These are phyloP conservation scores for Blennius ocellaris DNA, from an alignment of 2,113 vertebrate genomes.

Conservation along the genomic window DNA sequence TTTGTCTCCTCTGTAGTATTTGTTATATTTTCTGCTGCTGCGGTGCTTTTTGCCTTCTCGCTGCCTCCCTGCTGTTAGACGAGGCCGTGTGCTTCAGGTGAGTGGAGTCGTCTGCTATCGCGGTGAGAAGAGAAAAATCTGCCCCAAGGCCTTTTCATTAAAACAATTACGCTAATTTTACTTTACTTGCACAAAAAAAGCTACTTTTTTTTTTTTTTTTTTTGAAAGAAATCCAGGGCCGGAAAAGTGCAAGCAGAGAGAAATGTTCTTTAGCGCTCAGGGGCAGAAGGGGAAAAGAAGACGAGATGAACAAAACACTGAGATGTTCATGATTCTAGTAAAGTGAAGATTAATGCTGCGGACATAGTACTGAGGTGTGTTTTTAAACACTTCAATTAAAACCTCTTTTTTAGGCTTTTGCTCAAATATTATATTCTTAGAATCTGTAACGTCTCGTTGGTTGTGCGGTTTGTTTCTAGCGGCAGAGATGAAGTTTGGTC, in stretches of 20 bases:
- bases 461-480: no score
- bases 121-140: conserved; percentile 40
- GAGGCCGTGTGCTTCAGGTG: conserved; percentile 52
- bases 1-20: not conserved
- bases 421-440: no score
- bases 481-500: no score
- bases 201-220: conserved; percentile 53
- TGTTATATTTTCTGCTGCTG: conserved; percentile 34
- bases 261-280: not conserved
- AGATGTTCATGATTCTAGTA: not conserved
- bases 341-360: not conserved
- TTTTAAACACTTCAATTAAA: no score
- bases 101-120: conserved; percentile 62
- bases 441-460: no score
- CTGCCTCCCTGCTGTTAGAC: conserved; percentile 41
- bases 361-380: no score
- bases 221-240: not conserved
- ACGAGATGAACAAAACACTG: not conserved
- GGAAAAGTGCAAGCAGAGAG: conserved; percentile 9
- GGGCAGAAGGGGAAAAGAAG: not conserved
- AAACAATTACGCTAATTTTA: conserved; percentile 78
- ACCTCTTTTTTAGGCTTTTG: no score
- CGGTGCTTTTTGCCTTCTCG: conserved; percentile 15
- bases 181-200: conserved; percentile 49
- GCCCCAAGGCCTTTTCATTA: conserved; percentile 73